A percentile compares a stretch with the other conserved stretches of the same genome.
Evolutionary conservation across 1,140 invertebrate species (phyloP).

Genomic region (Bombus cullumanus): DNA sequence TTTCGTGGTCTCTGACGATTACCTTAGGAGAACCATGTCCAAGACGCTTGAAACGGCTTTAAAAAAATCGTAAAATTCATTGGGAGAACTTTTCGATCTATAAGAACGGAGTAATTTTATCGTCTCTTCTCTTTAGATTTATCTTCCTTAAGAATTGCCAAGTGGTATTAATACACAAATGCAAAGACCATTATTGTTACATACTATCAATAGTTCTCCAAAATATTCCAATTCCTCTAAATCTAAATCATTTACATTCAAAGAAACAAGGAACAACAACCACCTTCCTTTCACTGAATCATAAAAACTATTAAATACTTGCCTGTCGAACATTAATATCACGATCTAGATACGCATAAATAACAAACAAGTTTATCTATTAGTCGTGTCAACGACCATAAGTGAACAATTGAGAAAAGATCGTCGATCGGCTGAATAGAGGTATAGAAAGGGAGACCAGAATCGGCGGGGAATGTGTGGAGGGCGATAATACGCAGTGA

Average conservation of each 20-base stretch:
- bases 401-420: not conserved
- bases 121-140: not conserved
- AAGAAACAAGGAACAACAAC: too few species aligned
- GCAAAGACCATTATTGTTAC: too few species aligned
- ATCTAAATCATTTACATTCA: too few species aligned
- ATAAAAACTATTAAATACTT: too few species aligned
- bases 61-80: not conserved
- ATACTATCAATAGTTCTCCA: too few species aligned
- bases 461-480: slow-evolving; percentile 20
- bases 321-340: too few species aligned
- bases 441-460: not conserved
- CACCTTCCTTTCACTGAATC: too few species aligned
- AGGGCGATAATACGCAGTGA: slow-evolving; percentile 16
- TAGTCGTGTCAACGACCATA: not conserved
- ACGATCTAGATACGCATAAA: too few species aligned
- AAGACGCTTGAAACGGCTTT: not conserved
- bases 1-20: slow-evolving; percentile 15
- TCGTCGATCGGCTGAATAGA: not conserved
- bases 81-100: not conserved
- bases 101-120: not conserved
- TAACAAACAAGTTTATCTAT: not conserved
- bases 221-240: too few species aligned
- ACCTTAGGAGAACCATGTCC: not conserved
- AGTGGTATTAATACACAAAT: too few species aligned
- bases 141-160: too few species aligned